These are phyloP conservation scores for Varanus komodoensis DNA, from an alignment of 2,113 vertebrate species.

Conservation along the genomic window DNA sequence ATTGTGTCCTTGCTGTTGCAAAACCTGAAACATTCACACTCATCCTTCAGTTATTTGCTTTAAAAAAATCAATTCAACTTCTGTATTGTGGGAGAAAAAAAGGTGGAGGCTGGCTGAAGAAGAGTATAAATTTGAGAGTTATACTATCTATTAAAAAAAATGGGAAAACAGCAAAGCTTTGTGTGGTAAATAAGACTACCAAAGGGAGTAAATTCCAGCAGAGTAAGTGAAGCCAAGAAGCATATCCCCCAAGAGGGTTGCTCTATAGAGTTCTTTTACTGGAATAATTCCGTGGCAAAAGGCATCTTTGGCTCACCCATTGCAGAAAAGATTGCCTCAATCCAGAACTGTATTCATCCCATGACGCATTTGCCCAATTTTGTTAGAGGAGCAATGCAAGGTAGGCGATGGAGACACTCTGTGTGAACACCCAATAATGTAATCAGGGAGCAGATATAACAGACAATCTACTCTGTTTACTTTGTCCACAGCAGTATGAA, in stretches of 20 bases:
- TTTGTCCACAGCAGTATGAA: not conserved
- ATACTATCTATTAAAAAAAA: slow-evolving; percentile 15
- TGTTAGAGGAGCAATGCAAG: not conserved
- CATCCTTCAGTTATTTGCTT: not conserved
- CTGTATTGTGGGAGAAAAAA: not conserved
- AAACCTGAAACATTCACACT: not conserved
- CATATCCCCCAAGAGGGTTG: not conserved
- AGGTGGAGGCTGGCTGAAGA: not conserved
- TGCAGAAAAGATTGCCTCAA: not conserved
- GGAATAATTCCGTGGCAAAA: not conserved
- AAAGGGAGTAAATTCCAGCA: slow-evolving; percentile 14
- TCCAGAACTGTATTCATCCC: not conserved
- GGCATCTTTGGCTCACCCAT: not conserved
- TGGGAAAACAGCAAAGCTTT: slow-evolving; percentile 5
- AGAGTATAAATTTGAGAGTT: slow-evolving; percentile 13
- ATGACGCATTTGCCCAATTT: no score
- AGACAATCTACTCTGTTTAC: not conserved
- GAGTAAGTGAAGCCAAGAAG: not conserved
- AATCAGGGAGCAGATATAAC: not conserved
- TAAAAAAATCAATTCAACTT: not conserved
- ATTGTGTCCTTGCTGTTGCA: not conserved
- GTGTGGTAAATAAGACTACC: not conserved
- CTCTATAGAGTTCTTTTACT: slow-evolving; percentile 6
- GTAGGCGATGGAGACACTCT: no score
- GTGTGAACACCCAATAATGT: not conserved